Evolutionary conservation across 2,113 vertebrate species (phyloP), one percentile per base, ranked within the genome.

Genomic region (Carassius gibelio): DNA sequence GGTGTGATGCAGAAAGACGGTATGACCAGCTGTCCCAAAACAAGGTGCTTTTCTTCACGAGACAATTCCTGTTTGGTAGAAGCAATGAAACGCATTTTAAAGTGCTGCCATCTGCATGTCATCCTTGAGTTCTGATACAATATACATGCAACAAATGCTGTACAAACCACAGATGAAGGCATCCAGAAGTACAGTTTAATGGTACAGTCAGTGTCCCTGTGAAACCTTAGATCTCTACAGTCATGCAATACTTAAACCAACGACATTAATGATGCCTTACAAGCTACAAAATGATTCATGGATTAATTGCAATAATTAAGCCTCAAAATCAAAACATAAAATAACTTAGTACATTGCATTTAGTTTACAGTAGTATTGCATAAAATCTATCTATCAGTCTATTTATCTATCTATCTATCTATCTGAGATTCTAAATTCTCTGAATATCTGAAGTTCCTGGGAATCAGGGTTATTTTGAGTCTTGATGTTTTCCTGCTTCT

Each of bases 391-490:
- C 26, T 42, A 36, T 36, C 36, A 36, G 36, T 36, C 36, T 36
- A 36, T n/a, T n/a, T n/a, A n/a, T 36, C 36, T 36, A 36, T 36
- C 36, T 4, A 36, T 36, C 36, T 4, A 3, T 36, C 36, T 4
- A 36, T 36, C 36, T 4, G 4, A 36, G 36, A 36, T 36, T 3
- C 36, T 38, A 4, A 38, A 38, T 38, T 38, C 38, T 38, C 38
- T 42, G 6, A 42, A 42, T 50, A 9, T 52, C n/a, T 75, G 42
- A 75, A 75, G 74, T 50, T 75, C 48, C n/a, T 45, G 21, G 19
- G 48, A 75, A 52, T 83, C 52, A 61, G 23, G 57, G 88, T 4
- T 91, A 91, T 90, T 90, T 87, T 84, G 82, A 88, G 89, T 80
- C 55, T 81, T 30, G 36, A 88, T 90, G 84, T 69, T 86, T 75